phyloP scores from a whole-genome alignment of 2,113 vertebrate genomes.

The Thymallus thymallus region DNA sequence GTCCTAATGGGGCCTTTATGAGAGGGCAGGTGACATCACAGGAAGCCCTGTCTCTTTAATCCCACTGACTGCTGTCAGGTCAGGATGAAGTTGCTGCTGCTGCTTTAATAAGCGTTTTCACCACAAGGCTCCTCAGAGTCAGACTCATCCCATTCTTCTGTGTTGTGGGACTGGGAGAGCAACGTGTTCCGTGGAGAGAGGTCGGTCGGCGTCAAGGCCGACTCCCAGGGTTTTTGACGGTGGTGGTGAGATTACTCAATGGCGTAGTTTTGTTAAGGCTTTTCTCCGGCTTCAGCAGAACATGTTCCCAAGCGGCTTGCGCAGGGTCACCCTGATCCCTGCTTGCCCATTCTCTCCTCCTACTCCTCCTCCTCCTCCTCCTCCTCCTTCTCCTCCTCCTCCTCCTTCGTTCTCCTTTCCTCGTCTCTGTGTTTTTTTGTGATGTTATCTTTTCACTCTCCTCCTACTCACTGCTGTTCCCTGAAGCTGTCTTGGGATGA shows the following conservation, averaged over 20 bases:
- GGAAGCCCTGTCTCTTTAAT: slow-evolving; percentile 8
- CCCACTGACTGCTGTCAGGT: not conserved
- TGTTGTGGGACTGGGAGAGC: slow-evolving; percentile 12
- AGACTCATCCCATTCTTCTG: slow-evolving; percentile 14
- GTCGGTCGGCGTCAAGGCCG: slow-evolving; percentile 38
- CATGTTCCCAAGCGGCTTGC: slow-evolving; percentile 57
- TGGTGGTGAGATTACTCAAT: slow-evolving; percentile 49
- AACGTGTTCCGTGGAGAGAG: not conserved
- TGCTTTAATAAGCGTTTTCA: slow-evolving; percentile 15
- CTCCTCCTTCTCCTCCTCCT: too few species aligned
- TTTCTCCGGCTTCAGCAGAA: slow-evolving; percentile 57
- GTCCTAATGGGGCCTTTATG: not conserved
- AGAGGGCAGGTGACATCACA: slow-evolving; percentile 25
- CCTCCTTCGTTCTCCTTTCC: slow-evolving; percentile 40
- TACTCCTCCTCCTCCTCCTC: slow-evolving; percentile 26
- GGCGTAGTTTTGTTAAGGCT: slow-evolving; percentile 58
- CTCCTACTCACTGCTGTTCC: slow-evolving; percentile 71
- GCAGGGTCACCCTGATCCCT: slow-evolving; percentile 73
- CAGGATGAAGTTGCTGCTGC: not conserved
- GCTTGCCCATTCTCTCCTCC: slow-evolving; percentile 63
- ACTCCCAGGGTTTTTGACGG: slow-evolving; percentile 46
- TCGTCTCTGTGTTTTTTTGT: slow-evolving; percentile 49
- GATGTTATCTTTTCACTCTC: slow-evolving; percentile 74
- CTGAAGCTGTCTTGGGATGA: slow-evolving; percentile 72
- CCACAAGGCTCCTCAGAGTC: slow-evolving; percentile 3